Percentiles rank a stretch among this genome's conserved stretches.
Conservation (phyloP, 2,113 vertebrate species). For the Morone saxatilis region DNA sequence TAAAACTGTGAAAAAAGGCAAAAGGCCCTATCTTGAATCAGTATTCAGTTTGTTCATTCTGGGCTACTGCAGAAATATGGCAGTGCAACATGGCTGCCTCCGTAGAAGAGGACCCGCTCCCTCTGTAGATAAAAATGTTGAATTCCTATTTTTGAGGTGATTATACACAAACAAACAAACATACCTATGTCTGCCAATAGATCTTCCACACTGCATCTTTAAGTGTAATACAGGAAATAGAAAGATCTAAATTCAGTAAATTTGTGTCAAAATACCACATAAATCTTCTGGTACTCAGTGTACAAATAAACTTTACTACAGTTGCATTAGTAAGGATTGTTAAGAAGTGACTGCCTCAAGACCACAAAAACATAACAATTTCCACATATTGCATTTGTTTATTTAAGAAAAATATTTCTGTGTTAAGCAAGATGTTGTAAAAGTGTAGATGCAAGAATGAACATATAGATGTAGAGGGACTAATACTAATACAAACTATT, state of each 20-base stretch:
- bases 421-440: neutral
- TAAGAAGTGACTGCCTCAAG: constrained; percentile 3
- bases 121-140: too few species aligned
- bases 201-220: neutral
- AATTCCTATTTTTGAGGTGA: too few species aligned
- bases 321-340: neutral
- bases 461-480: neutral
- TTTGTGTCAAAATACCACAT: neutral
- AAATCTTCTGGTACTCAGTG: neutral
- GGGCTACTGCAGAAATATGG: too few species aligned
- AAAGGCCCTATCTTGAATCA: too few species aligned
- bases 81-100: too few species aligned
- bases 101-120: too few species aligned
- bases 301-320: neutral
- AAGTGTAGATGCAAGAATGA: neutral
- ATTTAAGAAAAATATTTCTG: neutral
- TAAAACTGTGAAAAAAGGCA: too few species aligned
- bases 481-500: neutral
- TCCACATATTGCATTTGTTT: constrained; percentile 3
- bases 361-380: neutral
- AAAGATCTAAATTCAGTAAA: neutral
- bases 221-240: too few species aligned
- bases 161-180: too few species aligned
- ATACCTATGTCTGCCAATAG: neutral
- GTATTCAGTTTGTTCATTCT: too few species aligned